Percentiles rank a stretch among this genome's conserved stretches.
phyloP scores from a whole-genome alignment of 2,113 vertebrate species.

The Chauna torquata region DNA sequence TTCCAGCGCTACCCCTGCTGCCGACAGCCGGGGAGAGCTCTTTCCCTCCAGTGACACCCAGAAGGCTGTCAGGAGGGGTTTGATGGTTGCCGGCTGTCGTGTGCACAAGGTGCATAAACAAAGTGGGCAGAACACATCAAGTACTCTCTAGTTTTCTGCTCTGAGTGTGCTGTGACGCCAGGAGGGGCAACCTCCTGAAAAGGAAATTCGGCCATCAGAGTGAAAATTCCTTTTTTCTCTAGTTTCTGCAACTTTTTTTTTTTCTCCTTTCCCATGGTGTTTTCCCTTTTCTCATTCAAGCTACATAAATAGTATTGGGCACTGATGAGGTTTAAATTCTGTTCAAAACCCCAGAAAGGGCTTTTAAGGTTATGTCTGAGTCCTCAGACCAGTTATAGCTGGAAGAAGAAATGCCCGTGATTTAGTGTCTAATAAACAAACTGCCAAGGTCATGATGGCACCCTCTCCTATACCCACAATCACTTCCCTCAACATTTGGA shows the following conservation, averaged over 20 bases:
- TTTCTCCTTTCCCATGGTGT: background rate
- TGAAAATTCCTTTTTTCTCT: background rate
- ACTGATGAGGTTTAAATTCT: background rate
- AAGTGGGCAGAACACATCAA: background rate
- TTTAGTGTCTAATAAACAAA: constrained; percentile 49
- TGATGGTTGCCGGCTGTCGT: fast-evolving
- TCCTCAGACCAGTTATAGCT: constrained; percentile 10
- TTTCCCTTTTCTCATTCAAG: background rate
- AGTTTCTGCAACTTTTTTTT: background rate
- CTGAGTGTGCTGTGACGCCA: background rate
- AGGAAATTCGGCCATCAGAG: background rate
- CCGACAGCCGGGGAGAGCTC: background rate
- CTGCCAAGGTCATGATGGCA: background rate
- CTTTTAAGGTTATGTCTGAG: constrained; percentile 6
- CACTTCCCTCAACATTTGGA: constrained; percentile 36
- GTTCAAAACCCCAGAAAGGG: constrained; percentile 3
- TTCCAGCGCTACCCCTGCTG: background rate
- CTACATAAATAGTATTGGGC: background rate
- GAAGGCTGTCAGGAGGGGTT: background rate
- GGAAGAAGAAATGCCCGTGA: constrained; percentile 23
- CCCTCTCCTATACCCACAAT: background rate
- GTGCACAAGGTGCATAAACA: background rate
- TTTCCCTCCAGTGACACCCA: background rate
- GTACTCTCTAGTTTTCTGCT: background rate
- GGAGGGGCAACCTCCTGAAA: background rate